Percentiles rank a stretch among this genome's conserved stretches.
phyloP scores from a whole-genome alignment of 2,888 invertebrate species.

The Biston stratarius region DNA sequence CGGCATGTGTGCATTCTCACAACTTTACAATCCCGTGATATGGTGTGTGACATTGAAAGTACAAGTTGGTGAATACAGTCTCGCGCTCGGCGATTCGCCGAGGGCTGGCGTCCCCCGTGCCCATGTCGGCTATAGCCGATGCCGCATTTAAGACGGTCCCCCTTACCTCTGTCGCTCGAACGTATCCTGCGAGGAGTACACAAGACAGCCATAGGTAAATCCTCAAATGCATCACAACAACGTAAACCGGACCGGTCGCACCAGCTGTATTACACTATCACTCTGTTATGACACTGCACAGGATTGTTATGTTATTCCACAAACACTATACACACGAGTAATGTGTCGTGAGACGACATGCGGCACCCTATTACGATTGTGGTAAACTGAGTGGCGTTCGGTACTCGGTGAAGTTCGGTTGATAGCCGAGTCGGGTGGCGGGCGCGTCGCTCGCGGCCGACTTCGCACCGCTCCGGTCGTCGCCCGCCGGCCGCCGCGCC shows the following conservation, averaged over 20 bases:
- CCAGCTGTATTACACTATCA: slow-evolving; percentile 75
- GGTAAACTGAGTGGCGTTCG: slow-evolving; percentile 82
- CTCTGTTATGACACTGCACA: slow-evolving; percentile 78
- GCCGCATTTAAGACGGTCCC: slow-evolving; percentile 82
- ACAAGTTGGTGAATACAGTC: slow-evolving; percentile 63
- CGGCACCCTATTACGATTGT: slow-evolving; percentile 67
- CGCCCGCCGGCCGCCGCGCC: slow-evolving; percentile 59
- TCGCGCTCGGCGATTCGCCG: slow-evolving; percentile 51
- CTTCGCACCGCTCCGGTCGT: slow-evolving; percentile 72
- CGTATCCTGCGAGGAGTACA: slow-evolving; percentile 91
- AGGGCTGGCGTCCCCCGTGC: slow-evolving; percentile 51
- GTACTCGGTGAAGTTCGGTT: slow-evolving; percentile 48
- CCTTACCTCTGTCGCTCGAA: slow-evolving; percentile 92
- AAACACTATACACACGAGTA: slow-evolving; percentile 80
- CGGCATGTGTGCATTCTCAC: slow-evolving; percentile 42
- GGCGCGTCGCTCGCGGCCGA: slow-evolving; percentile 54
- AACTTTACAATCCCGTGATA: slow-evolving; percentile 47
- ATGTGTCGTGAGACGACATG: slow-evolving; percentile 75
- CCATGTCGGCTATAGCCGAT: slow-evolving; percentile 68
- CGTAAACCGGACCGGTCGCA: slow-evolving; percentile 74
- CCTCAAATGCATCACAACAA: slow-evolving; percentile 92
- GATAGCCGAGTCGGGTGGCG: slow-evolving; percentile 54
- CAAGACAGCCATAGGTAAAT: slow-evolving; percentile 91
- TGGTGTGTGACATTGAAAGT: slow-evolving; percentile 80
- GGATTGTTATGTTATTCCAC: slow-evolving; percentile 83